Conservation (phyloP, 1,140 invertebrate species). For the Drosophila oshimai region DNA sequence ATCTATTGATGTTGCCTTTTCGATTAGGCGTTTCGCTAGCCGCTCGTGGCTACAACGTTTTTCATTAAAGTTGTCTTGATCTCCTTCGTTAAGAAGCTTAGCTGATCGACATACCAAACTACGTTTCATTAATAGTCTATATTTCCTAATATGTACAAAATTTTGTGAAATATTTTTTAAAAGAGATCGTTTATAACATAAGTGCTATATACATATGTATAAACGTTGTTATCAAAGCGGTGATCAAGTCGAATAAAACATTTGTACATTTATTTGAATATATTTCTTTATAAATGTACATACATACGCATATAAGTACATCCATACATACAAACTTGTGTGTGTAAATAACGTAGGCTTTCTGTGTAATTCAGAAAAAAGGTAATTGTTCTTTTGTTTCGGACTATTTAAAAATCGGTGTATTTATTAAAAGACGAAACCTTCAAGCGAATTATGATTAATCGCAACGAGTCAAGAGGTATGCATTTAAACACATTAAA, state of each 20-base stretch:
- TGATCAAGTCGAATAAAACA: too few species aligned
- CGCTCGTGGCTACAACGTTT: not conserved
- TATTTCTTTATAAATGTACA: not conserved
- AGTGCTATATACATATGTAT: too few species aligned
- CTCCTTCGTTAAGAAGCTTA: not conserved
- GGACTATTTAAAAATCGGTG: not conserved
- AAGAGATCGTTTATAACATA: too few species aligned
- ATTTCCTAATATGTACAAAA: too few species aligned
- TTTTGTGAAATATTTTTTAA: not conserved
- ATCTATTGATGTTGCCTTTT: conserved; percentile 41
- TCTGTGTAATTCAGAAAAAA: too few species aligned
- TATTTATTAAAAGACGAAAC: not conserved
- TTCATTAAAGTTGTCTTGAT: not conserved
- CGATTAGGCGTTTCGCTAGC: conserved; percentile 22
- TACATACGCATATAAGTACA: not conserved
- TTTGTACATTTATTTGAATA: too few species aligned
- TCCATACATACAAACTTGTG: too few species aligned
- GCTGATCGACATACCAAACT: not conserved
- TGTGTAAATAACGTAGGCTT: too few species aligned
- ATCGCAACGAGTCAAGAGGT: conserved; percentile 41
- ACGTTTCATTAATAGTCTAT: not conserved
- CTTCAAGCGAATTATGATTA: conserved; percentile 37
- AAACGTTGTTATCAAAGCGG: too few species aligned
- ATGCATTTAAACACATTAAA: conserved; percentile 4
- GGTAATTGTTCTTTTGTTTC: too few species aligned